These are phyloP conservation scores for Ia io DNA, from an alignment of 2,113 vertebrate species.

Conservation along the genomic window DNA sequence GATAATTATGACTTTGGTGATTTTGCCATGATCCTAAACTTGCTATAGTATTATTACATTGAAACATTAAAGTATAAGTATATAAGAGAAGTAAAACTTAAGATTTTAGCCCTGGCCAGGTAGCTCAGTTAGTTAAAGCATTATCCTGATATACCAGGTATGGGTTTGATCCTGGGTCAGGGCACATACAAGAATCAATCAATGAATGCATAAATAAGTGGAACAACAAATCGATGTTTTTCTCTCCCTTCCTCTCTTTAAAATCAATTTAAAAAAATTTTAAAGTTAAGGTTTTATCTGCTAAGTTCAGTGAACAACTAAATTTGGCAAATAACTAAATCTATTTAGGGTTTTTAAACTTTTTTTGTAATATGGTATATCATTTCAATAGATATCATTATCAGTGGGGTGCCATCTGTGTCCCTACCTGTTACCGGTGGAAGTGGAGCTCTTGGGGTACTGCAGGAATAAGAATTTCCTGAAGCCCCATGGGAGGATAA, in stretches of 20 bases:
- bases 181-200: too few species aligned
- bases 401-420: too few species aligned
- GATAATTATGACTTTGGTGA: neutral
- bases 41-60: neutral
- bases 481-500: too few species aligned
- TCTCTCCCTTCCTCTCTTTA: too few species aligned
- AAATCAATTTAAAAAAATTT: neutral
- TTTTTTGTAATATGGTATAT: neutral
- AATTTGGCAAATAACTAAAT: slow-evolving; percentile 22
- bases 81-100: slow-evolving; percentile 33
- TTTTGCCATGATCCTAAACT: slow-evolving; percentile 39
- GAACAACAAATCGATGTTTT: too few species aligned
- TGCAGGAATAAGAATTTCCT: too few species aligned
- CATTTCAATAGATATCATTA: neutral
- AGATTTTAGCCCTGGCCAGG: neutral
- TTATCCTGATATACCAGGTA: too few species aligned
- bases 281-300: neutral
- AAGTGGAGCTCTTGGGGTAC: too few species aligned
- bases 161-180: too few species aligned
- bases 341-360: neutral
- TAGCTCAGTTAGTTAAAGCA: too few species aligned
- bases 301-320: slow-evolving; percentile 20
- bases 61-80: neutral
- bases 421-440: too few species aligned
- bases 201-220: too few species aligned